A percentile compares a stretch with the other conserved stretches of the same genome.
phyloP scores from a whole-genome alignment of 2,888 invertebrate genomes.

The Alcis repandata region DNA sequence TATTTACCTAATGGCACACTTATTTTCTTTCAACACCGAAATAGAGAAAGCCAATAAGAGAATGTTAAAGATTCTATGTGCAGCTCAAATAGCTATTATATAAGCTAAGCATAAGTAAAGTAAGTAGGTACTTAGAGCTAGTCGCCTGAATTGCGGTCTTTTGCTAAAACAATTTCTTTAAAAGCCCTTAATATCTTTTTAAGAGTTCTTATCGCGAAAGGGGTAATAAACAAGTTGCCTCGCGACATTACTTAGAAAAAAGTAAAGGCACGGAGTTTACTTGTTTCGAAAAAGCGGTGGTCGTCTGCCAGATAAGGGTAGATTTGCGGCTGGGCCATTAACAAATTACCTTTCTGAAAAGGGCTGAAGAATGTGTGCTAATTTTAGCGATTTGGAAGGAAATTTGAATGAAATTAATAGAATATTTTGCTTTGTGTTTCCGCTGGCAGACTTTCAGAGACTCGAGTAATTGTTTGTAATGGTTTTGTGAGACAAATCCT shows the following conservation, averaged over 20 bases:
- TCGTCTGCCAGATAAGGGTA: slow-evolving; percentile 78
- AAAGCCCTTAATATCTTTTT: slow-evolving; percentile 81
- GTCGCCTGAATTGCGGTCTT: slow-evolving; percentile 44
- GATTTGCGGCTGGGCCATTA: slow-evolving; percentile 82
- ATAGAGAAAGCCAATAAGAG: background rate
- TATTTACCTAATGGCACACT: background rate
- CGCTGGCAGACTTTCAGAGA: too few species aligned
- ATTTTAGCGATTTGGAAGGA: background rate
- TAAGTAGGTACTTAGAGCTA: slow-evolving; percentile 1
- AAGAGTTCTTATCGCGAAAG: slow-evolving; percentile 80
- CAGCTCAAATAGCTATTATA: background rate
- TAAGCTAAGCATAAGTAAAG: slow-evolving; percentile 4
- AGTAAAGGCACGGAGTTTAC: slow-evolving; percentile 75
- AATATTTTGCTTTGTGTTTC: too few species aligned
- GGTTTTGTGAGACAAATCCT: too few species aligned
- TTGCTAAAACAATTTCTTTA: slow-evolving; percentile 76
- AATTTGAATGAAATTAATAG: background rate
- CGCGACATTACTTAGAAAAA: slow-evolving; percentile 80
- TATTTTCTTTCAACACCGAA: background rate
- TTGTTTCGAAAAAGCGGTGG: slow-evolving; percentile 81
- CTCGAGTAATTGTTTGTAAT: too few species aligned
- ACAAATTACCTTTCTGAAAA: slow-evolving; percentile 78
- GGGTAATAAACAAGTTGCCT: slow-evolving; percentile 77
- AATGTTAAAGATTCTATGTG: background rate
- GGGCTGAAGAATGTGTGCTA: slow-evolving; percentile 41